A percentile compares a stretch with the other conserved stretches of the same genome.
Evolutionary conservation across 1,140 invertebrate species (phyloP).

Genomic region (Euschistus heros): DNA sequence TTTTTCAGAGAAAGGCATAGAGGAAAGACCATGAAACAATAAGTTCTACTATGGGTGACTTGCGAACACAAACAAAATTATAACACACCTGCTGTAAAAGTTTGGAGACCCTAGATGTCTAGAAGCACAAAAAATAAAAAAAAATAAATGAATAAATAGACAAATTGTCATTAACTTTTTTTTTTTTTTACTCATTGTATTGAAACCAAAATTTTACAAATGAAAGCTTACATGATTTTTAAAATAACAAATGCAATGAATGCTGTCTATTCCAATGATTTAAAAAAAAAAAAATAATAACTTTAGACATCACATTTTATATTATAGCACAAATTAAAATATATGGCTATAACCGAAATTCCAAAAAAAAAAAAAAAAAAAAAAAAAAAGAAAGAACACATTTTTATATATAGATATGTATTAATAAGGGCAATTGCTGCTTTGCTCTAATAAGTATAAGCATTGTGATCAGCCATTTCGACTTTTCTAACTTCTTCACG

Average conservation of each 20-base stretch:
- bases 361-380: not conserved
- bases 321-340: not conserved
- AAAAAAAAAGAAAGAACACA: not conserved
- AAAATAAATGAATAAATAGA: not conserved
- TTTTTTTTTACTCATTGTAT: too few species aligned
- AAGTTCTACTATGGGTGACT: conserved; percentile 15
- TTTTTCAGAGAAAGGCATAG: too few species aligned
- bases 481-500: not conserved
- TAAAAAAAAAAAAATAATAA: not conserved
- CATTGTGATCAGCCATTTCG: conserved; percentile 12
- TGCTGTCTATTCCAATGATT: conserved; percentile 3
- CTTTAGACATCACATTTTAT: not conserved
- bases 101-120: conserved; percentile 21
- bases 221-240: not conserved
- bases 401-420: too few species aligned
- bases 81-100: conserved; percentile 21
- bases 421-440: conserved; percentile 1
- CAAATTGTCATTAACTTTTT: too few species aligned
- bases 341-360: not conserved
- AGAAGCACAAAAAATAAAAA: conserved; percentile 20
- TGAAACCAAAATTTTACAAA: too few species aligned
- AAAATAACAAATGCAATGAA: not conserved
- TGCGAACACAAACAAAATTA: conserved; percentile 1
- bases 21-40: too few species aligned
- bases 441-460: conserved; percentile 1